Evolutionary conservation across 2,888 invertebrate species (phyloP).

Genomic region (Dioctria rufipes): DNA sequence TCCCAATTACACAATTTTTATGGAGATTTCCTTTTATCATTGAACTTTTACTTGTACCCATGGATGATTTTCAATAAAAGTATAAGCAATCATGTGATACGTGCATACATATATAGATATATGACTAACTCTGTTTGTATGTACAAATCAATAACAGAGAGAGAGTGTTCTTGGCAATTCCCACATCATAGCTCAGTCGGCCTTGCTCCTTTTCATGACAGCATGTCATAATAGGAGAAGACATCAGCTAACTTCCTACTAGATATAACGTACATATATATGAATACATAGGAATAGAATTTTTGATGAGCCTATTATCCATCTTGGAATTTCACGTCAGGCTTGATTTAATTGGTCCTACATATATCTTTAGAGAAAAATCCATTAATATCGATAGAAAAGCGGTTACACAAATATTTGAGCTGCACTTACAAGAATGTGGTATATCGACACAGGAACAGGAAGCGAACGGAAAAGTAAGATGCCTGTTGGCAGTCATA

Average conservation of each 20-base stretch:
- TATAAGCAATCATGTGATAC: no score
- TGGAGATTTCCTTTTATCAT: not conserved
- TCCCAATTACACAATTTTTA: not conserved
- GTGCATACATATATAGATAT: no score
- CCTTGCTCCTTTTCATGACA: slow-evolving; percentile 2
- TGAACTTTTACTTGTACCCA: no score
- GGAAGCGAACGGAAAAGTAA: not conserved
- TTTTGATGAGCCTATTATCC: not conserved
- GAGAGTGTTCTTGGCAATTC: not conserved
- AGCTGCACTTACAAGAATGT: slow-evolving; percentile 28
- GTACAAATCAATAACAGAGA: not conserved
- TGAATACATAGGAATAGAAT: no score
- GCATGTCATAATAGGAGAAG: not conserved
- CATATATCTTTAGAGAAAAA: slow-evolving; percentile 10
- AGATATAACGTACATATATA: not conserved
- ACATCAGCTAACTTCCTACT: not conserved
- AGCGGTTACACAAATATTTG: slow-evolving; percentile 39
- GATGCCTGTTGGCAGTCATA: slow-evolving; percentile 26
- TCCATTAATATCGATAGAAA: slow-evolving; percentile 45
- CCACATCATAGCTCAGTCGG: not conserved
- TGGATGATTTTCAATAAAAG: no score
- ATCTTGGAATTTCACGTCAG: not conserved
- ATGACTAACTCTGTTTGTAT: no score
- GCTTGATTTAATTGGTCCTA: not conserved
- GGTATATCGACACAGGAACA: not conserved